A percentile compares a stretch with the other conserved stretches of the same genome.
Conservation (phyloP, 2,113 vertebrate species). For the Podarcis cretensis region DNA sequence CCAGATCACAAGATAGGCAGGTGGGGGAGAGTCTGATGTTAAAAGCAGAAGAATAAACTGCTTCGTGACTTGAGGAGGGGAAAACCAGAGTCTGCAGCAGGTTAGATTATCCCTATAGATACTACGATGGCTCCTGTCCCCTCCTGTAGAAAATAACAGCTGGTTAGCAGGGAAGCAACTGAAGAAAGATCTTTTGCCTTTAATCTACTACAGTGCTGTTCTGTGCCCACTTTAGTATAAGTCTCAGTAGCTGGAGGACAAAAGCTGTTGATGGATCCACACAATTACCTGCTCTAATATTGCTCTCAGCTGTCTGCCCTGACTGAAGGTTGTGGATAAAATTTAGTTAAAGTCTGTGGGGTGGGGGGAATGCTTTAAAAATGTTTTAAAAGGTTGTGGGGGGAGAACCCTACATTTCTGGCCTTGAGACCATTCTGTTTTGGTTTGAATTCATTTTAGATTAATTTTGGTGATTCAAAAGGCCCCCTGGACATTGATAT, state of each 20-base stretch:
- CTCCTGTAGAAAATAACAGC: conserved; percentile 83
- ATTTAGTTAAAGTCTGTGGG: conserved; percentile 84
- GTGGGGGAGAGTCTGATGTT: conserved; percentile 64
- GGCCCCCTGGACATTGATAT: conserved; percentile 51
- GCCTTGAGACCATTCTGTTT: conserved; percentile 64
- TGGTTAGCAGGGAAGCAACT: conserved; percentile 86
- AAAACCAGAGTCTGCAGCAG: conserved; percentile 51
- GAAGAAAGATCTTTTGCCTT: conserved; percentile 79
- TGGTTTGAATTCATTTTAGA: conserved; percentile 70
- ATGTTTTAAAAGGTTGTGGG: conserved; percentile 48
- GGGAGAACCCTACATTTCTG: conserved; percentile 42
- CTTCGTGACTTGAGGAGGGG: conserved; percentile 58
- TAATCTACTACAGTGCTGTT: conserved; percentile 80
- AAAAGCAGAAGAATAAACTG: conserved; percentile 75
- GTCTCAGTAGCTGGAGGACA: conserved; percentile 86
- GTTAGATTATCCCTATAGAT: conserved; percentile 78
- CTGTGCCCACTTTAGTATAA: conserved; percentile 82
- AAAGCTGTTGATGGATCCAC: conserved; percentile 93
- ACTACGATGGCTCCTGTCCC: conserved; percentile 71
- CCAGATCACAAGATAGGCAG: conserved; percentile 70
- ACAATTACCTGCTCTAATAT: conserved; percentile 95
- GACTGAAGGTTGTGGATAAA: conserved; percentile 84
- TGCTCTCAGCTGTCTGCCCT: conserved; percentile 85
- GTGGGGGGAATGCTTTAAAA: conserved; percentile 68
- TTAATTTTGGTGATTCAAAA: conserved; percentile 62